These are phyloP conservation scores for Caenorhabditis imperialis DNA, from an alignment of 2,888 invertebrate species.

Conservation along the genomic window DNA sequence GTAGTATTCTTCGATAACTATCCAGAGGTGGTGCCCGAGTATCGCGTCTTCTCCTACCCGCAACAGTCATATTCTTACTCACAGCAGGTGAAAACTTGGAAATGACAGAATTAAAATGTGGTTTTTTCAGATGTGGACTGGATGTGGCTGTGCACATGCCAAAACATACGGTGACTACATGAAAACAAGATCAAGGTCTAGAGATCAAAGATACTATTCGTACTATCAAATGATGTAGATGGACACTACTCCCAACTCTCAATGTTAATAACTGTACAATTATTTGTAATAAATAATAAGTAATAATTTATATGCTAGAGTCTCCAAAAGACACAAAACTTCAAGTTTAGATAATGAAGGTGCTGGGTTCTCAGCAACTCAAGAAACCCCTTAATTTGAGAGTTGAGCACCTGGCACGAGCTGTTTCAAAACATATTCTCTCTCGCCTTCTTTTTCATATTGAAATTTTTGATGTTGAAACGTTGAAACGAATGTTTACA, in stretches of 20 bases:
- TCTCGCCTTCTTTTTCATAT: background rate
- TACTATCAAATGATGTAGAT: conserved; percentile 44
- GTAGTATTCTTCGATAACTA: conserved; percentile 16
- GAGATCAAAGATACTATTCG: conserved; percentile 15
- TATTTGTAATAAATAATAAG: too few species aligned
- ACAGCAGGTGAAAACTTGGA: conserved; percentile 6
- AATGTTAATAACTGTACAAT: too few species aligned
- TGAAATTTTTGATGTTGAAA: background rate
- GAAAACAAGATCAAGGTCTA: conserved; percentile 26
- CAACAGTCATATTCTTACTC: conserved; percentile 27
- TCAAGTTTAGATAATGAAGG: too few species aligned
- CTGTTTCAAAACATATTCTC: too few species aligned
- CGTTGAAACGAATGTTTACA: background rate
- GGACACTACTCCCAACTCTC: too few species aligned
- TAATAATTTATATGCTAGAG: too few species aligned
- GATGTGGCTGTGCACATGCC: conserved; percentile 38
- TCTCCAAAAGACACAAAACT: too few species aligned
- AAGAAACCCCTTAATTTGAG: too few species aligned
- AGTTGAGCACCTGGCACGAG: too few species aligned
- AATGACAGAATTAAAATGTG: background rate
- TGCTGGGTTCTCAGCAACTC: too few species aligned
- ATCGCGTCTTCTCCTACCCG: conserved; percentile 15
- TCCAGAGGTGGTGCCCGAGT: conserved; percentile 31
- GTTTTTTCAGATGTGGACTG: conserved; percentile 36
- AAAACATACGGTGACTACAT: conserved; percentile 50